Base-by-base conservation (phyloP, 2,113 vertebrate genomes). In the Plotosus lineatus region DNA sequence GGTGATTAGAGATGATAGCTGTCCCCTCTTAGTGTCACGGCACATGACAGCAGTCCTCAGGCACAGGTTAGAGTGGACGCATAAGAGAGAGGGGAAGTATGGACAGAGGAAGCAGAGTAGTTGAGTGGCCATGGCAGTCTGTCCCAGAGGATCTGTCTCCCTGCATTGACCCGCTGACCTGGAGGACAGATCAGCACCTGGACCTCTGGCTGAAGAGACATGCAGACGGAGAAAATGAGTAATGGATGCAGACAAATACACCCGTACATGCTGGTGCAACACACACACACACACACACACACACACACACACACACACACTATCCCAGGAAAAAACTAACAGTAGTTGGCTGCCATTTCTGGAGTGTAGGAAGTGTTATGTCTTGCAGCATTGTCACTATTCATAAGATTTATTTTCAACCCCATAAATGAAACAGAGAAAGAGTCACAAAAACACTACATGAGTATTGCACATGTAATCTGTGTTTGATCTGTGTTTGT, bases 51-150 rank as follows among this genome's bases (percentile, higher is more conserved):
- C 80, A 81, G 68, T 56, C 87, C 87, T 86, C 71, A 11, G 74
- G 42, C 73, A 81, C 83, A 84, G 81, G 84, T 83, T 79, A 71
- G 80, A 82, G 75, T 78, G 75, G 81, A 68, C 28, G 12, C 66
- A 60, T 55, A 50, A 87, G 72, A 66, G 75, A 83, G 61, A 33
- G 69, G 50, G 28, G 42, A 77, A 36, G 81, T 72, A 83, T 60
- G 66, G 76, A 83, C 56, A 78, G 68, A 79, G 80, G 72, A 85
- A 76, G 86, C 79, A 87, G 82, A 87, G 88, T 87, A 66, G 89
- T 84, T 90, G 91, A 92, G 91, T 89, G 88, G 89, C 91, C 89
- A 85, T 93, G 93, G 86, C 90, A 91, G 86, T 85, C 86, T 90
- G 75, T 92, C 89, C 89, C 89, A 76, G 17, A 88, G 84, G 87